Evolutionary conservation across 2,888 invertebrate species (phyloP), one percentile per base, ranked within the genome.

Genomic region (Machimus atricapillus): DNA sequence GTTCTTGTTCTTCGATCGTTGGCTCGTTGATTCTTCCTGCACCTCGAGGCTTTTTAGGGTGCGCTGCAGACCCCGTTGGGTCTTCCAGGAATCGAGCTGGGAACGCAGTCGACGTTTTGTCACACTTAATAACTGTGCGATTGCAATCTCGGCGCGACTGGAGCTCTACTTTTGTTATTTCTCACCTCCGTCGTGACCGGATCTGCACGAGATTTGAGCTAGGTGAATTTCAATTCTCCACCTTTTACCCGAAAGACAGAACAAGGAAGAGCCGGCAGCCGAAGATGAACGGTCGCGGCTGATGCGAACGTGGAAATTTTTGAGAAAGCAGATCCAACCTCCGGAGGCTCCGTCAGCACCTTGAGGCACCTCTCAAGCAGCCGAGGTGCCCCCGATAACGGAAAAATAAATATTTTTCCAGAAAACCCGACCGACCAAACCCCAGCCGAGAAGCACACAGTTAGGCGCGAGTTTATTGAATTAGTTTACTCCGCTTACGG

Each of bases 121-220:
- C 89, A 89, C 89, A 89, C 88, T 89, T 89, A 89, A 89, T 89
- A 89, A 89, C 88, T 89, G 88, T 87, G 86, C 88, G 89, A 89
- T 89, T 88, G 76, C 27, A 88, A 89, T 89, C 89, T 87, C 85
- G 74, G 19, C 66, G 23, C 83, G 66, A 43, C 19, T 37, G 27
- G 14, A 85, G 58, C 77, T 86, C 86, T 40, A 86, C 56, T 77
- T 86, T 78, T 86, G 34, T 46, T 78, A 77, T 78, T 78, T 78
- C 56, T 86, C 56, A 56, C 52, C 52, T 86, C n/a, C 16, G 56
- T 86, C 86, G 86, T 86, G 86, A 86, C 86, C 86, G 86, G 77
- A 86, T 86, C 76, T 78, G 86, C 86, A 78, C 78, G 77, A 86
- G 86, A 86, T 86, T 56, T 86, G 27, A 37, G 27, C 23, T 56